Base-by-base conservation (phyloP, 2,113 vertebrate species). In the Urocitellus parryii region DNA sequence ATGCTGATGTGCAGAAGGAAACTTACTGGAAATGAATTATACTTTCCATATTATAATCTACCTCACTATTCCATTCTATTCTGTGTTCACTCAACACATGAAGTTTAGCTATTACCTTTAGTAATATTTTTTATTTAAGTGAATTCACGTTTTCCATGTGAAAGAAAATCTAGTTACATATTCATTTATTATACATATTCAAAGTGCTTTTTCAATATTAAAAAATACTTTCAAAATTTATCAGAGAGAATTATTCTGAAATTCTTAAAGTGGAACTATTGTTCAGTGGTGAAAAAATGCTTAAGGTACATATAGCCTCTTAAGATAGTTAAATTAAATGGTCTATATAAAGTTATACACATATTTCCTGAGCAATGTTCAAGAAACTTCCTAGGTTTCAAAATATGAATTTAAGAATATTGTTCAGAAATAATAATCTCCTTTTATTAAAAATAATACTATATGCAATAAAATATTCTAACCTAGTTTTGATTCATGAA, bases 191-290 rank as follows among this genome's bases (percentile, higher is more conserved):
- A 14, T 0, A 67, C 18, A 85, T 81, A 87, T 61, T 73, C 25
- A 94, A 68, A 42, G 48, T 87, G 7, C 77, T 74, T 85, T 87
- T 16, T 80, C 37, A 88, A 18, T 39, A 63, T 85, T 73, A 51
- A 85, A 74, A 92, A 94, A 61, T 74, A 65, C 25, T 67, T 86
- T 20, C 18, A 77, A 73, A 42, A 37, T 77, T 87, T 93, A 34
- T 88, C 63, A 80, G 2, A 90, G 29, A 63, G 53, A 1, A 88
- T 24, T 48, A 85, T 91, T 77, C 8, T 10, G 56, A 14, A 77
- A 95, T 39, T 96, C 14, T 81, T 72, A 91, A 90, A 91, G 88
- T 27, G 45, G 14, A 84, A 85, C 11, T 70, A 61, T 72, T 42
- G 10, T 8, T 20, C 37, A 85, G 12, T 32, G 2, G 0, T 65